Conservation (phyloP, 2,888 invertebrate genomes). For the Tortrix viridana region DNA sequence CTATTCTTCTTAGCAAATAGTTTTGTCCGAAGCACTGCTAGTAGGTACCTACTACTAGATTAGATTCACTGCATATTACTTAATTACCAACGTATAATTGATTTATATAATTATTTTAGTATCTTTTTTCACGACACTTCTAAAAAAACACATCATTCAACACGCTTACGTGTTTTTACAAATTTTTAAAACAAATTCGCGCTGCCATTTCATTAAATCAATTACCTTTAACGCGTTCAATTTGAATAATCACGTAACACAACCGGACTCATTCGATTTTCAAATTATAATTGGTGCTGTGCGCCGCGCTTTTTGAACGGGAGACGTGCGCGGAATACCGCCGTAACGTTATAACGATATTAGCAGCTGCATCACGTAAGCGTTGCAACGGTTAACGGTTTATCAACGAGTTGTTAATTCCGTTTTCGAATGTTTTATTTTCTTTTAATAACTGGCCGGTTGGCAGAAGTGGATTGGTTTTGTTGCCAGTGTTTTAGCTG, state of each 20-base stretch:
- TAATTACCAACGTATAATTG: no score
- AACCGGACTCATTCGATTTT: constrained; percentile 52
- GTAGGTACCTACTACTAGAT: no score
- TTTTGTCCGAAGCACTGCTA: no score
- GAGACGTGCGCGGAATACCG: constrained; percentile 29
- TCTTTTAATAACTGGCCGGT: constrained; percentile 30
- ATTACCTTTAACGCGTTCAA: constrained; percentile 32
- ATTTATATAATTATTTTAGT: no score
- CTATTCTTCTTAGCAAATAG: no score
- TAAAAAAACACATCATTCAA: no score
- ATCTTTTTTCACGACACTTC: no score
- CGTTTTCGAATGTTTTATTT: constrained; percentile 46
- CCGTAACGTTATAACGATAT: constrained; percentile 27
- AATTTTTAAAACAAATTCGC: constrained; percentile 1
- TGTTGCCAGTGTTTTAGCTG: background rate
- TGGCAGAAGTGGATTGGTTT: background rate
- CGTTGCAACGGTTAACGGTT: constrained; percentile 54
- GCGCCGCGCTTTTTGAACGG: constrained; percentile 57
- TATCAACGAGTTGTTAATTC: constrained; percentile 65
- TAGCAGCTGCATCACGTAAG: constrained; percentile 50
- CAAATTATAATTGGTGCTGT: constrained; percentile 66
- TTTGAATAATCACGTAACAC: constrained; percentile 34
- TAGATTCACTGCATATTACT: no score
- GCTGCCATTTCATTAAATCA: constrained; percentile 27
- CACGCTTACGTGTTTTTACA: no score